Base-by-base conservation (phyloP, 1,140 invertebrate species). In the Saccostrea glomerata region DNA sequence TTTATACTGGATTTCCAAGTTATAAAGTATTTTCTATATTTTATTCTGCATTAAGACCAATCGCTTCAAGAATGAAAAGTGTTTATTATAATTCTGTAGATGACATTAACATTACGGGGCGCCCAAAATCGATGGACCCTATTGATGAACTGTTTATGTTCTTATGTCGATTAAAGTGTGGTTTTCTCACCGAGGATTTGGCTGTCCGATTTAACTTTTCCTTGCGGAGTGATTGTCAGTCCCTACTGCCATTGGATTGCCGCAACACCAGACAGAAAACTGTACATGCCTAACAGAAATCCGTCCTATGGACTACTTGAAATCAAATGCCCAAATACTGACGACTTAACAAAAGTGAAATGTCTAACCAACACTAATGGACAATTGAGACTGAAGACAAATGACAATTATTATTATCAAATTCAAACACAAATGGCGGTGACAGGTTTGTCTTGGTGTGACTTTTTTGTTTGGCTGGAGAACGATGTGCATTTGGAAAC, bases 111-210 rank as follows among this genome's bases (percentile, higher is more conserved):
- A 25, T 85, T 25, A 66, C 30, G 15, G 86, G 88, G 40, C 63
- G 87, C 47, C 84, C 36, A 83, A 17, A 73, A 66, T 40, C 36
- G 2, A 90, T 88, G 89, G 9, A 63, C 17, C 60, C 82, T 15
- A 87, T 91, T 86, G 90, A 89, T 85, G 89, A 90, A 60, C 40
- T 91, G 30, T 36, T 36, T 36, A 36, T 36, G 30, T 36, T 91
- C 47, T 77, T 90, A 7, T 90, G 89, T 86, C 17, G 87, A 15
- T 47, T 91, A 13, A 87, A 73, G 82, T 87, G 66, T 85, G 88
- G 86, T n/a, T 63, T 89, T 15, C 47, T 88, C 13, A 66, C 83
- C 83, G 77, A 90, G 88, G 90, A 90, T 86, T 55, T 91, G 25
- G 86, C 84, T 86, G 86, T 88, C 15, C 47, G 88, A 36, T 91